A percentile compares a stretch with the other conserved stretches of the same genome.
These are phyloP conservation scores for Harpagoxenus sublaevis DNA, from an alignment of 2,888 invertebrate species.

Conservation along the genomic window DNA sequence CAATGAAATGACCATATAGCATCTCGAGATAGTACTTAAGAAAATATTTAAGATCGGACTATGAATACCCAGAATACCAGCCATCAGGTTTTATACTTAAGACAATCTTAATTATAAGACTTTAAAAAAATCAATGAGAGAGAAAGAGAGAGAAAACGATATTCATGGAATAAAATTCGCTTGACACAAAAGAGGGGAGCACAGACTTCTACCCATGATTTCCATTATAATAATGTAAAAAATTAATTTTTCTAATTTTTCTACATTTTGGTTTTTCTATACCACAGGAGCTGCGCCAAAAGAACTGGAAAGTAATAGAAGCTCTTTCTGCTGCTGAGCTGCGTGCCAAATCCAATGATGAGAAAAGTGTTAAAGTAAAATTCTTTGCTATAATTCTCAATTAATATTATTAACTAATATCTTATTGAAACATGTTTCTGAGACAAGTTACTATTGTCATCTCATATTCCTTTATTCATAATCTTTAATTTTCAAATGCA, in stretches of 20 bases:
- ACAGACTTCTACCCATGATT: background rate
- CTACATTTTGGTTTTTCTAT: slow-evolving; percentile 61
- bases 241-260: slow-evolving; percentile 57
- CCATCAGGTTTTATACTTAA: too few relatives aligned
- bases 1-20: too few relatives aligned
- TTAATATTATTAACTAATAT: background rate
- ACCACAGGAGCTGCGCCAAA: slow-evolving; percentile 94
- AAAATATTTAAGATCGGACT: too few relatives aligned
- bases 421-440: background rate
- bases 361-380: slow-evolving; percentile 85
- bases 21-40: too few relatives aligned
- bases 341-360: slow-evolving; percentile 84
- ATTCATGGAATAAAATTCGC: too few relatives aligned
- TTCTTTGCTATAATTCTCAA: slow-evolving; percentile 48
- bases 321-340: slow-evolving; percentile 94
- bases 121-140: too few relatives aligned
- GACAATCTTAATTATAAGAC: too few relatives aligned
- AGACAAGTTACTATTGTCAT: background rate
- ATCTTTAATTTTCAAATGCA: background rate
- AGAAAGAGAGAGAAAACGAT: too few relatives aligned
- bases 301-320: slow-evolving; percentile 98
- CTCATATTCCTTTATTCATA: background rate
- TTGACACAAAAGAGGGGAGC: too few relatives aligned
- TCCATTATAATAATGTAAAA: slow-evolving; percentile 17
- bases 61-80: too few relatives aligned